A percentile compares a stretch with the other conserved stretches of the same genome.
Evolutionary conservation across 2,113 vertebrate genomes (phyloP).

Genomic region (Corythoichthys haematopterus): DNA sequence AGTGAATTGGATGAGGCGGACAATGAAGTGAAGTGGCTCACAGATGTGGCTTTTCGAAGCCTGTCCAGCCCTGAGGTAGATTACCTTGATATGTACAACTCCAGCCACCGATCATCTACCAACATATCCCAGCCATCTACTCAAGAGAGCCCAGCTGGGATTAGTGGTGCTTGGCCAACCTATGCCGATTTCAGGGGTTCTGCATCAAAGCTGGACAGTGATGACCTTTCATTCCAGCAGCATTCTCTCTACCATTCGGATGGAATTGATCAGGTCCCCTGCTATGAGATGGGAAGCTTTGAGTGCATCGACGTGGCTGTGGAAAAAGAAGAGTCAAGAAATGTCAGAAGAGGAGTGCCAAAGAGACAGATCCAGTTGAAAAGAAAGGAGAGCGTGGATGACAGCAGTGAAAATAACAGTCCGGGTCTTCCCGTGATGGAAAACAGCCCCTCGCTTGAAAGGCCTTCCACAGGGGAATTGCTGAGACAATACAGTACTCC

Average conservation of each 20-base stretch:
- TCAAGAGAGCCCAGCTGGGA: constrained; percentile 73
- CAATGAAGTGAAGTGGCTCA: constrained; percentile 80
- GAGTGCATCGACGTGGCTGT: constrained; percentile 86
- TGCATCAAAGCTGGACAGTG: constrained; percentile 56
- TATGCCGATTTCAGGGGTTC: constrained; percentile 71
- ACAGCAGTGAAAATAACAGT: constrained; percentile 55
- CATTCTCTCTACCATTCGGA: constrained; percentile 42
- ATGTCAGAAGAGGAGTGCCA: constrained; percentile 82
- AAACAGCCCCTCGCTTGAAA: constrained; percentile 44
- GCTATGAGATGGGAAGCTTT: constrained; percentile 73
- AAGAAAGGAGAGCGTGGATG: constrained; percentile 70
- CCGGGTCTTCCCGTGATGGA: constrained; percentile 38
- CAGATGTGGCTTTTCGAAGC: constrained; percentile 73
- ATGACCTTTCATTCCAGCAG: constrained; percentile 56
- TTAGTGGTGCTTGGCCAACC: constrained; percentile 69
- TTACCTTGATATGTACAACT: constrained; percentile 82
- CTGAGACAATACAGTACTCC: constrained; percentile 69
- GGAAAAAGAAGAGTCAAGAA: constrained; percentile 76
- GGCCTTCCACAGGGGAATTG: constrained; percentile 59
- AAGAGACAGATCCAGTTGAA: constrained; percentile 93
- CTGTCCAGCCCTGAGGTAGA: constrained; percentile 71
- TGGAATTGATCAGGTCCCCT: constrained; percentile 64
- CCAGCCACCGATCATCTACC: constrained; percentile 73
- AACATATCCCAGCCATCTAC: constrained; percentile 78
- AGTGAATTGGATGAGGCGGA: constrained; percentile 81